These are phyloP conservation scores for Argentina silus DNA, from an alignment of 2,797 vertebrate species.

Conservation along the genomic window DNA sequence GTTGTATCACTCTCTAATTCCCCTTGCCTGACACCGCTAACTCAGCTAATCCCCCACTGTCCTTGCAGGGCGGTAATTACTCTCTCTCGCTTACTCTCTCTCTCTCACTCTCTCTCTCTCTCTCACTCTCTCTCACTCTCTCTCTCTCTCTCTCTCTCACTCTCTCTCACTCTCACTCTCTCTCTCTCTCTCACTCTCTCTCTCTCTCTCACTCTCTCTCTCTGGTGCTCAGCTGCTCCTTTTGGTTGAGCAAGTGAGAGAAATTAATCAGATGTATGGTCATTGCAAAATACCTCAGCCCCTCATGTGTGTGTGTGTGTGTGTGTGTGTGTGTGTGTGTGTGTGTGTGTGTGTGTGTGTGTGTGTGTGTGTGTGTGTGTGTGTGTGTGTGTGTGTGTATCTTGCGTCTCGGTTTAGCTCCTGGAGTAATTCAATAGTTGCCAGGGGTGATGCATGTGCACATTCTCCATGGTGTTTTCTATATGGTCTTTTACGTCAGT, in stretches of 20 bases:
- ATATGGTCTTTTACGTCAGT: constrained; percentile 34
- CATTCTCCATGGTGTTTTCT: neutral
- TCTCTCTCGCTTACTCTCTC: constrained; percentile 20
- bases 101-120: constrained; percentile 12
- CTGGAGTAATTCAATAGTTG: neutral
- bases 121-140: constrained; percentile 12
- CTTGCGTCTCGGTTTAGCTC: neutral
- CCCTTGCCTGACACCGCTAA: constrained; percentile 46
- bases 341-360: no score
- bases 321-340: no score
- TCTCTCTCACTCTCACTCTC: constrained; percentile 1
- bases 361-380: neutral
- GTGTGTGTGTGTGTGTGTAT: neutral
- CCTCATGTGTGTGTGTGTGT: neutral
- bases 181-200: constrained; percentile 12
- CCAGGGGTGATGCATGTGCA: neutral
- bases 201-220: constrained; percentile 15
- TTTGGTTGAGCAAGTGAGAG: constrained; percentile 15
- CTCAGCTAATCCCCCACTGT: constrained; percentile 57
- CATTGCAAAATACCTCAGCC: neutral
- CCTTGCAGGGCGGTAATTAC: constrained; percentile 57
- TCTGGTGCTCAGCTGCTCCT: neutral
- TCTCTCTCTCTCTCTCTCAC: constrained; percentile 15
- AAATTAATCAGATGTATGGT: constrained; percentile 4
- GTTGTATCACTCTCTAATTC: constrained; percentile 38